These are phyloP conservation scores for Odontesthes bonariensis DNA, from an alignment of 2,113 vertebrate species.

Conservation along the genomic window DNA sequence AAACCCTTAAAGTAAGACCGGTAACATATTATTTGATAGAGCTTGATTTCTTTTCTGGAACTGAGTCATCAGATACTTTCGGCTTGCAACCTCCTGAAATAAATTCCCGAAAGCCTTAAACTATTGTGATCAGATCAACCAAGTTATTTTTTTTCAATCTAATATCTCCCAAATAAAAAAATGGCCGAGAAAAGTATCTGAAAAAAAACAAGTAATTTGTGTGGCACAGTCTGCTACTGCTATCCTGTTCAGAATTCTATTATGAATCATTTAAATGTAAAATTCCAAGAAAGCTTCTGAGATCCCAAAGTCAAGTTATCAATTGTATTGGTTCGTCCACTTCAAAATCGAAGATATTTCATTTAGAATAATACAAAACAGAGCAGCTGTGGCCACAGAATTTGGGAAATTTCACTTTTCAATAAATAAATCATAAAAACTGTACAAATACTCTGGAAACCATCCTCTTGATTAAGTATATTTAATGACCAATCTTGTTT, in stretches of 20 bases:
- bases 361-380: background rate
- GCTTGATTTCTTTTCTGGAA: slow-evolving; percentile 4
- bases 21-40: slow-evolving; percentile 17
- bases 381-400: background rate
- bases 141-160: background rate
- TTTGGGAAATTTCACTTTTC: background rate
- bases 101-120: background rate
- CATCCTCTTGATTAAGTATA: too few relatives aligned
- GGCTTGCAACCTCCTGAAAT: background rate
- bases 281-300: too few relatives aligned
- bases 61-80: background rate
- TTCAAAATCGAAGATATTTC: background rate
- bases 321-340: background rate
- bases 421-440: background rate
- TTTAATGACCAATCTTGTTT: too few relatives aligned
- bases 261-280: too few relatives aligned
- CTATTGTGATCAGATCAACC: background rate
- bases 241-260: too few relatives aligned
- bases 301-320: background rate
- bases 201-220: background rate
- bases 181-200: background rate
- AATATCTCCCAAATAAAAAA: background rate
- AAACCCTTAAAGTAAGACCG: slow-evolving; percentile 29
- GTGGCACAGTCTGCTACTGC: too few relatives aligned
- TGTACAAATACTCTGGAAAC: too few relatives aligned